phyloP scores from a whole-genome alignment of 2,888 invertebrate species.

The Trichogramma evanescens region DNA sequence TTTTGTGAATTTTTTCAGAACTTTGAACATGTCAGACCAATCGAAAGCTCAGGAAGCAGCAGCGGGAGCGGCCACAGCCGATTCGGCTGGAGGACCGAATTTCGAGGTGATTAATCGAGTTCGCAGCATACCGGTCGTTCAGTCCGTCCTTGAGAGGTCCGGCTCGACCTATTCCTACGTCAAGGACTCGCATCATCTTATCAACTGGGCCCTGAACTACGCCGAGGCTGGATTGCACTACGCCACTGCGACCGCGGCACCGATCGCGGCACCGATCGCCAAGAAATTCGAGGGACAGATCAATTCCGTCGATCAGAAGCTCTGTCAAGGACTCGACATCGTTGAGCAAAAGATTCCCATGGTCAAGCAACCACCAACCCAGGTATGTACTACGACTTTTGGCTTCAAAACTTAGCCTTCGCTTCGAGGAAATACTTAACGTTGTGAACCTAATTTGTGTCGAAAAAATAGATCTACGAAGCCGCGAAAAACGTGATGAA shows the following conservation, averaged over 20 bases:
- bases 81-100: constrained; percentile 27
- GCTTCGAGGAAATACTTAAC: not conserved
- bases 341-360: constrained; percentile 54
- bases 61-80: not conserved
- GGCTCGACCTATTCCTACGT: constrained; percentile 40
- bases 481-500: constrained; percentile 43
- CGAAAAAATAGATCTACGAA: constrained; percentile 36
- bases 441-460: not conserved
- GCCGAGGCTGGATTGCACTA: constrained; percentile 52
- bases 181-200: constrained; percentile 51
- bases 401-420: not conserved
- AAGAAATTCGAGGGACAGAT: constrained; percentile 52
- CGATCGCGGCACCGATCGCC: constrained; percentile 50
- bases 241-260: constrained; percentile 51
- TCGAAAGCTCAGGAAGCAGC: constrained; percentile 5
- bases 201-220: constrained; percentile 53
- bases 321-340: constrained; percentile 53
- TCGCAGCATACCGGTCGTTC: constrained; percentile 39
- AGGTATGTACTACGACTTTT: constrained; percentile 40
- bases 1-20: not conserved
- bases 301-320: constrained; percentile 51
- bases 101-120: constrained; percentile 43
- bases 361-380: constrained; percentile 52
- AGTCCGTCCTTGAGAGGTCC: constrained; percentile 42
- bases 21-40: constrained; percentile 9